Evolutionary conservation across 2,888 invertebrate species (phyloP), one percentile per base, ranked within the genome.

Genomic region (Tribolium freemani): DNA sequence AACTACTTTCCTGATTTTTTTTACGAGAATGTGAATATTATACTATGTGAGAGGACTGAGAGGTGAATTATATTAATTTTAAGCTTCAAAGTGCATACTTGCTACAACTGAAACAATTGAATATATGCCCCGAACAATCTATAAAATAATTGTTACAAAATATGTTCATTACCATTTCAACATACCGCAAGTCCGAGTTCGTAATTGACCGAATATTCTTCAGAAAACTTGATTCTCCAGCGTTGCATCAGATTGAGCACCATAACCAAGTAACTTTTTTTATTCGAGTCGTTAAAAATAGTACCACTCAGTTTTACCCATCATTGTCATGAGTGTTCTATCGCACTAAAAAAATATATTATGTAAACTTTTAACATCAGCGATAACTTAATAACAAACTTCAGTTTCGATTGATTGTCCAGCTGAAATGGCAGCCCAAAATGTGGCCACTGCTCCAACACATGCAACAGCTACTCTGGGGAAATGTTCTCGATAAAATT

Each of bases 101-200:
- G 20, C 51, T 1, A 51, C 6, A 11, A 51, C 51, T n/a, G 51
- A 51, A 16, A 51, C 16, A 51, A 51, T 51, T 1, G 51, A 51
- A 20, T 51, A 51, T 1, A 51, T 51, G 13, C 21, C 51, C 0
- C 20, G 51, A 51, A 51, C 51, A 51, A 51, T 51, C 51, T 51
- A 5, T 6, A 51, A 13, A 50, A 5, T 16, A 16, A 16, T 16
- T 16, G 16, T 16, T 53, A 16, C 16, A 16, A 16, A 16, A 16
- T 1, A 16, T 16, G 16, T 2, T 16, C 16, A 16, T 16, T 16
- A 16, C 16, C 16, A 16, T 2, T 16, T 16, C 2, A 16, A 16
- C 16, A 2, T 16, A 53, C 53, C 5, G 26, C 26, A 10, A 20
- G 9, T 9, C 53, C 53, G 5, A 53, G 10, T 26, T 53, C 26